These are phyloP conservation scores for Platygyra sinensis DNA, from an alignment of 64 coral and sea anemone genomes.

Conservation along the genomic window DNA sequence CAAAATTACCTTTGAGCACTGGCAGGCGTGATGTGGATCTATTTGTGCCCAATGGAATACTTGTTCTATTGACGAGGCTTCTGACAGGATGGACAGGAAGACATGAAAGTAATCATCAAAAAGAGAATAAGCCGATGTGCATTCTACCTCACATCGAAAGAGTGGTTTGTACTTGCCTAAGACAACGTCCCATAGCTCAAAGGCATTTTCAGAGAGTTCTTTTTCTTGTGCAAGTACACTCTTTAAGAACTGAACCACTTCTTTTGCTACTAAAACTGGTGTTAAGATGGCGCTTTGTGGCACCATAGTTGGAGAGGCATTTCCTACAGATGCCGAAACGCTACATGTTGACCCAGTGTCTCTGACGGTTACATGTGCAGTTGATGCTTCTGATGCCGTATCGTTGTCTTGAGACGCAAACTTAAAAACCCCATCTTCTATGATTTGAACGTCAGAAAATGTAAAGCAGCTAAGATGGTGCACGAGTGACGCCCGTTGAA, in stretches of 20 bases:
- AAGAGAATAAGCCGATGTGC: neutral
- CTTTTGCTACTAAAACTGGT: neutral
- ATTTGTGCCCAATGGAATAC: neutral
- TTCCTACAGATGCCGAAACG: neutral
- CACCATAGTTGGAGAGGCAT: neutral
- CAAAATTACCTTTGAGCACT: constrained; percentile 30
- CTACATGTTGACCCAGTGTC: neutral
- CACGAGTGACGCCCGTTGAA: neutral
- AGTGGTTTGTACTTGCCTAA: no score
- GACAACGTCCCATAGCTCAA: neutral
- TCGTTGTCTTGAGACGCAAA: neutral
- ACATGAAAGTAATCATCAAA: neutral
- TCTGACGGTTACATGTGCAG: neutral
- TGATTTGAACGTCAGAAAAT: neutral
- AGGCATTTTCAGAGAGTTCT: neutral
- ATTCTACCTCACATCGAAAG: neutral
- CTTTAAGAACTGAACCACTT: neutral
- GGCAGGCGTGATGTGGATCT: neutral
- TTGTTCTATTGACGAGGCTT: constrained; percentile 1
- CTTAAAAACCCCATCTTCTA: neutral
- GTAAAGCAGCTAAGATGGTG: neutral
- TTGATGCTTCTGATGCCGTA: neutral
- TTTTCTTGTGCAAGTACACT: neutral
- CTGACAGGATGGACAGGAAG: neutral
- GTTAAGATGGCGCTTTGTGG: neutral